Evolutionary conservation across 2,888 invertebrate species (phyloP), one percentile per base, ranked within the genome.

Genomic region (Eilema caniola): DNA sequence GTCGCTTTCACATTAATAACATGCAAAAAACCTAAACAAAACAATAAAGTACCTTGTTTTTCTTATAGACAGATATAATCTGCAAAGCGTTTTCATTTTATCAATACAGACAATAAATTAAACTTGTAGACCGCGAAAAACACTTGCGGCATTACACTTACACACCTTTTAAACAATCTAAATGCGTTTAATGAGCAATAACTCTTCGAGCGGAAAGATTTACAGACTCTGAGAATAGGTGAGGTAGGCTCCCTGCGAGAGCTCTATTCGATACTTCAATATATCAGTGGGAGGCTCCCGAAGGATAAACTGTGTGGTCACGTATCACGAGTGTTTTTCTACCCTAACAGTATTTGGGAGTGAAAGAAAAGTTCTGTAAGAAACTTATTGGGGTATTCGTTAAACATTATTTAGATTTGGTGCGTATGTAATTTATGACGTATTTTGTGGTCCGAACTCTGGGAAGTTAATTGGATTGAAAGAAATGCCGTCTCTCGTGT

Each of bases 241-340:
- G 82, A 84, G 86, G 82, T 84, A 86, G 86, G 84, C 78, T 81
- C 81, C 85, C 82, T 74, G 72, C 73, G 82, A 73, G 72, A 73
- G 72, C 74, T 75, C 78, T 71, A 70, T 78, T 83, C 83, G 83
- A 85, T 85, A 85, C 87, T 86, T 85, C 87, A 85, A 92, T 93
- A 91, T 92, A 92, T 93, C 92, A 91, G 86, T 86, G 86, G 79
- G 86, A 79, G 86, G 86, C 82, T 86, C 82, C 83, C 88, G 69
- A 79, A 87, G 90, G 91, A 89, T 89, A 88, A 88, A 89, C 85
- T 88, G 89, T 88, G 85, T 87, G 86, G 89, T 92, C 93, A 93
- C 93, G 93, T 92, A 89, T 87, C 81, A 83, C 85, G 86, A 90
- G 88, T 93, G 92, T 92, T 93, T 93, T 92, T 88, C 90, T 84